A percentile compares a stretch with the other conserved stretches of the same genome.
These are phyloP conservation scores for Hylia prasina DNA, from an alignment of 2,113 vertebrate species.

Conservation along the genomic window DNA sequence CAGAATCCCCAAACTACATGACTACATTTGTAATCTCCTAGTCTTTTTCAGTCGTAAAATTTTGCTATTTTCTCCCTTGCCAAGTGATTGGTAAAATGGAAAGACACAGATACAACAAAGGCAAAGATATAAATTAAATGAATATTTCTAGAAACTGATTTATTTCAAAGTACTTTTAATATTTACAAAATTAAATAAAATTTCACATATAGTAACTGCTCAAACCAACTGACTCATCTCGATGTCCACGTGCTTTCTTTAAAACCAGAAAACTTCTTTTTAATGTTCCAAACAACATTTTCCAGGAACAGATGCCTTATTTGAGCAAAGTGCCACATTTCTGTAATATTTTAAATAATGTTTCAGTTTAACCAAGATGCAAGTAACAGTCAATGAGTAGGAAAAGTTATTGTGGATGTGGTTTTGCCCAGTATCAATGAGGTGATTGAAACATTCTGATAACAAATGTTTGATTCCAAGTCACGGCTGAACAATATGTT, in stretches of 20 bases:
- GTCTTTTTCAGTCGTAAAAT: constrained; percentile 31
- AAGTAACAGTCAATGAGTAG: constrained; percentile 59
- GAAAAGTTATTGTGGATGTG: neutral
- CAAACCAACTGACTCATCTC: constrained; percentile 69
- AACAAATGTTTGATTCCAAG: neutral
- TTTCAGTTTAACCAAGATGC: constrained; percentile 61
- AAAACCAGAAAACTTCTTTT: constrained; percentile 71
- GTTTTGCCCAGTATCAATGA: neutral
- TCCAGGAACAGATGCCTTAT: constrained; percentile 75
- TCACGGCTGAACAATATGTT: neutral
- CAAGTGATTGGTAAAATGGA: constrained; percentile 38
- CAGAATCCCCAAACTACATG: constrained; percentile 32
- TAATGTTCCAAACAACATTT: constrained; percentile 72
- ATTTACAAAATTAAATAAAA: constrained; percentile 70
- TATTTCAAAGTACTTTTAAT: constrained; percentile 73
- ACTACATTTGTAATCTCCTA: constrained; percentile 4
- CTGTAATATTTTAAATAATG: constrained; percentile 68
- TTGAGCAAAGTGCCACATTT: constrained; percentile 68
- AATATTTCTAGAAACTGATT: constrained; percentile 73
- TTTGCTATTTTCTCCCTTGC: constrained; percentile 38
- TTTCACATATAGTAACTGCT: constrained; percentile 62
- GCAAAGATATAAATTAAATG: constrained; percentile 66
- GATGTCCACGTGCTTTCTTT: constrained; percentile 73
- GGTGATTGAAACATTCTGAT: neutral
- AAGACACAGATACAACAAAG: constrained; percentile 66